phyloP scores from a whole-genome alignment of 2,888 invertebrate genomes.

The Leucophenga maculata region DNA sequence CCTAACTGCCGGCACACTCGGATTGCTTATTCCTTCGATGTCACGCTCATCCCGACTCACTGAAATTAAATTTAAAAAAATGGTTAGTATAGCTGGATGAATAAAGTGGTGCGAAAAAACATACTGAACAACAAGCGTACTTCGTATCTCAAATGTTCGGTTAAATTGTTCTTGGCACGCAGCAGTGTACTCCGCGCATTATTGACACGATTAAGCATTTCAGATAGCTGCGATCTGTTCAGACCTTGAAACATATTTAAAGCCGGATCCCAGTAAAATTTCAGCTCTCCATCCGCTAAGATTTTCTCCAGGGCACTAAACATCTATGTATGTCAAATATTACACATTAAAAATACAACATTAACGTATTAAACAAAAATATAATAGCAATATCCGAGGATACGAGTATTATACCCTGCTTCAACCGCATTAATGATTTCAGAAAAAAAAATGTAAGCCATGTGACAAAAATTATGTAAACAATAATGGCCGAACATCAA shows the following conservation, averaged over 20 bases:
- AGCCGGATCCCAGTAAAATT: constrained; percentile 56
- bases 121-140: constrained; percentile 42
- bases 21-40: not conserved
- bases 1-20: not conserved
- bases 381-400: too few relatives aligned
- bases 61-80: not conserved
- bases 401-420: too few relatives aligned
- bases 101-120: not conserved
- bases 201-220: constrained; percentile 49
- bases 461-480: too few relatives aligned
- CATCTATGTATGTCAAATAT: constrained; percentile 47
- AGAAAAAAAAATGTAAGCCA: too few relatives aligned
- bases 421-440: too few relatives aligned
- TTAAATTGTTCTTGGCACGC: constrained; percentile 40
- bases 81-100: not conserved
- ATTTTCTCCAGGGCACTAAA: constrained; percentile 41
- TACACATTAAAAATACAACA: too few relatives aligned
- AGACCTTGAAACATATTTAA: constrained; percentile 53
- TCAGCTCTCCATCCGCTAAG: constrained; percentile 40
- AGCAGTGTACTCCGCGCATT: constrained; percentile 31
- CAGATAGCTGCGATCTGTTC: constrained; percentile 24
- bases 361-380: too few relatives aligned
- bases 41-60: not conserved
- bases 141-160: constrained; percentile 21
- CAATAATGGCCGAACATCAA: too few relatives aligned